These are phyloP conservation scores for Lerista edwardsae DNA, from an alignment of 2,797 vertebrate genomes.

Conservation along the genomic window DNA sequence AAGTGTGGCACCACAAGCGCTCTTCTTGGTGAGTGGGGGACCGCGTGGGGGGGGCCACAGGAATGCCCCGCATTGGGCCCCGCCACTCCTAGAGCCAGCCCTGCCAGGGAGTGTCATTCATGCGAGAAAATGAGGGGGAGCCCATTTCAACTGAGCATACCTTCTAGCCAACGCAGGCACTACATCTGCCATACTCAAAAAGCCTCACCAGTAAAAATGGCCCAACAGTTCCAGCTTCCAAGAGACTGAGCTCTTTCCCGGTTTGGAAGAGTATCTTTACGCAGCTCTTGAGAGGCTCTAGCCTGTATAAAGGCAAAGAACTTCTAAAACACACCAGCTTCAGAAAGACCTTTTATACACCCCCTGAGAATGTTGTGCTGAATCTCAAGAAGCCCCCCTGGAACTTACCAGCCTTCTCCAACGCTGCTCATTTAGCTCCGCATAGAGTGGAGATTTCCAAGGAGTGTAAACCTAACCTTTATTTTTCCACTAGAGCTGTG, in stretches of 20 bases:
- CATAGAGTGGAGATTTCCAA: constrained; percentile 20
- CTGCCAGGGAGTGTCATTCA: neutral
- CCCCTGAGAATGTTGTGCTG: neutral
- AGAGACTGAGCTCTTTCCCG: neutral
- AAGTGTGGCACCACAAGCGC: too few species aligned
- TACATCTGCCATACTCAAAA: neutral
- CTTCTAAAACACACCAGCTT: neutral
- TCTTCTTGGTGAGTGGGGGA: too few species aligned
- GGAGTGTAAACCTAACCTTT: neutral
- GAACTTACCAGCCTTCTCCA: constrained; percentile 27
- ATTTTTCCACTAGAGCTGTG: constrained; percentile 24
- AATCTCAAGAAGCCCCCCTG: too few species aligned
- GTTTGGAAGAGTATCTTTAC: neutral
- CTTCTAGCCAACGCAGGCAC: neutral
- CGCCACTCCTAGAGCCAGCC: too few species aligned
- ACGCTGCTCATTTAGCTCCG: neutral
- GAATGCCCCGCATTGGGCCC: too few species aligned
- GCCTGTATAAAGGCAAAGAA: neutral
- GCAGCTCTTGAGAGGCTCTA: neutral
- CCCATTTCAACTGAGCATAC: neutral
- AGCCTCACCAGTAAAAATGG: neutral
- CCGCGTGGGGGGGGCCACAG: too few species aligned
- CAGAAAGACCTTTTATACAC: neutral
- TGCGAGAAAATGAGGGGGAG: neutral
- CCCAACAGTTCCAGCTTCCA: neutral